These are phyloP conservation scores for Caenorhabditis zanzibari DNA, from an alignment of 2,888 invertebrate genomes.

Conservation along the genomic window DNA sequence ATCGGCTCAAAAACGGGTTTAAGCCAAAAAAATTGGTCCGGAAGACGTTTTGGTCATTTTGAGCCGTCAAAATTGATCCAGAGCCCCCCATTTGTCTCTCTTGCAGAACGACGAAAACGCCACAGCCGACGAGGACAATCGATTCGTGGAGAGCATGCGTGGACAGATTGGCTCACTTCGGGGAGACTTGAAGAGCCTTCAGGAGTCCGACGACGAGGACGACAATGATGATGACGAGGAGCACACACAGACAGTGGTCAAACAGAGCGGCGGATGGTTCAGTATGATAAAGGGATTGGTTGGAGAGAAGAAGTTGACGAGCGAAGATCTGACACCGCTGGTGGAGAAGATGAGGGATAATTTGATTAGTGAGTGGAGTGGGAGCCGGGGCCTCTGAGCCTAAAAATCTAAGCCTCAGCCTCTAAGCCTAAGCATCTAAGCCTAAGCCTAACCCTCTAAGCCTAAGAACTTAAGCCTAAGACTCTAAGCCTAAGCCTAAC, in stretches of 20 bases:
- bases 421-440: no score
- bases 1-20: no score
- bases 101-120: conserved; percentile 71
- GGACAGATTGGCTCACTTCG: conserved; percentile 84
- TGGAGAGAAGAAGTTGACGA: conserved; percentile 89
- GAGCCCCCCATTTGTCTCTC: not conserved
- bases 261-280: conserved; percentile 86
- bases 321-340: conserved; percentile 90
- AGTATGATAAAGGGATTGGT: conserved; percentile 89
- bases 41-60: no score
- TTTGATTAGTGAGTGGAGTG: conserved; percentile 87
- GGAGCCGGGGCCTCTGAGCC: no score
- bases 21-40: no score
- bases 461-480: no score
- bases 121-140: conserved; percentile 47
- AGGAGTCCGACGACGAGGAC: conserved; percentile 82
- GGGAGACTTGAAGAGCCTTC: conserved; percentile 84
- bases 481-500: no score
- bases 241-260: conserved; percentile 52
- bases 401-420: no score
- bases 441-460: no score
- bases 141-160: conserved; percentile 62
- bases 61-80: no score
- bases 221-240: conserved; percentile 69
- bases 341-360: conserved; percentile 96